phyloP scores from a whole-genome alignment of 2,797 vertebrate genomes.

The Diceros bicornis region DNA sequence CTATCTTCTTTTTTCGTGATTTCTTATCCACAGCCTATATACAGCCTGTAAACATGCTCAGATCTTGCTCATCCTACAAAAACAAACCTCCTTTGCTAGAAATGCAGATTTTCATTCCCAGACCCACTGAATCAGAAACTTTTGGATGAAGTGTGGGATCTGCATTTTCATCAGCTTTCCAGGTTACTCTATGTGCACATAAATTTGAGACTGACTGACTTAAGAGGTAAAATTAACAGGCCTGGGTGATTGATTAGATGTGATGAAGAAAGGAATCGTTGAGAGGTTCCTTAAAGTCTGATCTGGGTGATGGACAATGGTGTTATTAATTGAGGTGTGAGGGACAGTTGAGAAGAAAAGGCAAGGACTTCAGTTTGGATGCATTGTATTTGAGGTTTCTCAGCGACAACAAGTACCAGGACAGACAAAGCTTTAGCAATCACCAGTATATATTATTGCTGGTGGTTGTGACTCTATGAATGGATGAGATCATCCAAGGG shows the following conservation, averaged over 20 bases:
- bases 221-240: background rate
- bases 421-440: background rate
- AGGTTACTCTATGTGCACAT: background rate
- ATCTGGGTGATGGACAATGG: background rate
- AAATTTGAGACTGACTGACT: background rate
- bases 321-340: background rate
- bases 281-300: background rate
- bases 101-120: constrained; percentile 14
- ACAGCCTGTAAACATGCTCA: background rate
- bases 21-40: background rate
- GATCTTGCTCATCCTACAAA: background rate
- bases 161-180: background rate
- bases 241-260: background rate
- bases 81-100: background rate
- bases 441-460: background rate
- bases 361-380: background rate
- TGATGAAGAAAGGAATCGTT: background rate
- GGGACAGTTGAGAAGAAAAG: background rate
- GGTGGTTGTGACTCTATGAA: background rate
- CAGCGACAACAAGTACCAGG: background rate
- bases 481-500: background rate
- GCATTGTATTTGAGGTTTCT: background rate
- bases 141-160: background rate
- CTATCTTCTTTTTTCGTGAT: background rate
- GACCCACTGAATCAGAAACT: background rate